Evolutionary conservation across 1,140 invertebrate genomes (phyloP).

Genomic region (Andricus grossulariae): DNA sequence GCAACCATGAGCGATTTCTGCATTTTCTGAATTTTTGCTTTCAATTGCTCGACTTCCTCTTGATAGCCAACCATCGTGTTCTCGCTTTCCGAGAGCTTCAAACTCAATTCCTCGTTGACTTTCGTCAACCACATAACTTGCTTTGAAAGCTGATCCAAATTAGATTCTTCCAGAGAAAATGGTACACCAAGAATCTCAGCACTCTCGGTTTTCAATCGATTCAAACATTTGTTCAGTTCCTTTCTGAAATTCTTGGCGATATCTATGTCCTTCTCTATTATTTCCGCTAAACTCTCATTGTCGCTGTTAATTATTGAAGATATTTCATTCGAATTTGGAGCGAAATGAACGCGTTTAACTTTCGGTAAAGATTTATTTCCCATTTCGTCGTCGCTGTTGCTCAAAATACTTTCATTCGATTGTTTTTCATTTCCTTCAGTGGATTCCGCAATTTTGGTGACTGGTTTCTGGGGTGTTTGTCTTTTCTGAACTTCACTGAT

Average conservation of each 20-base stretch:
- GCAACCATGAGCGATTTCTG: constrained; percentile 72
- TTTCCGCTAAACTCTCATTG: constrained; percentile 63
- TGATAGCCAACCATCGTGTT: constrained; percentile 74
- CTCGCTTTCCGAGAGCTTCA: constrained; percentile 73
- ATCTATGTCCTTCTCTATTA: constrained; percentile 72
- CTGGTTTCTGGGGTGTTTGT: constrained; percentile 49
- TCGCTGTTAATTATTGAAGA: constrained; percentile 79
- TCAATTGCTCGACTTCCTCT: constrained; percentile 76
- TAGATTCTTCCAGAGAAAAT: constrained; percentile 59
- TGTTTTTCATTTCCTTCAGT: constrained; percentile 28
- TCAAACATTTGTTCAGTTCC: constrained; percentile 81
- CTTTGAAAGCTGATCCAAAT: constrained; percentile 51
- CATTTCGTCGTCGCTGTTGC: constrained; percentile 14
- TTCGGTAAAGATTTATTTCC: constrained; percentile 46
- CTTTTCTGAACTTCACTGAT: constrained; percentile 80
- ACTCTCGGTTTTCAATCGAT: constrained; percentile 81
- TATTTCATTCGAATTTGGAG: constrained; percentile 81
- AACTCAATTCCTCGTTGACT: constrained; percentile 64
- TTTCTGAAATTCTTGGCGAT: constrained; percentile 78
- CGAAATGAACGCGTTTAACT: constrained; percentile 80
- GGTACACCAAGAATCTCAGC: constrained; percentile 81
- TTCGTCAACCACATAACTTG: constrained; percentile 49
- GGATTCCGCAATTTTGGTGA: constrained; percentile 30
- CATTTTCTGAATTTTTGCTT: constrained; percentile 78
- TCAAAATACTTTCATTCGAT: not conserved